These are phyloP conservation scores for Tipula confusa DNA, from an alignment of 2,888 invertebrate genomes.

Conservation along the genomic window DNA sequence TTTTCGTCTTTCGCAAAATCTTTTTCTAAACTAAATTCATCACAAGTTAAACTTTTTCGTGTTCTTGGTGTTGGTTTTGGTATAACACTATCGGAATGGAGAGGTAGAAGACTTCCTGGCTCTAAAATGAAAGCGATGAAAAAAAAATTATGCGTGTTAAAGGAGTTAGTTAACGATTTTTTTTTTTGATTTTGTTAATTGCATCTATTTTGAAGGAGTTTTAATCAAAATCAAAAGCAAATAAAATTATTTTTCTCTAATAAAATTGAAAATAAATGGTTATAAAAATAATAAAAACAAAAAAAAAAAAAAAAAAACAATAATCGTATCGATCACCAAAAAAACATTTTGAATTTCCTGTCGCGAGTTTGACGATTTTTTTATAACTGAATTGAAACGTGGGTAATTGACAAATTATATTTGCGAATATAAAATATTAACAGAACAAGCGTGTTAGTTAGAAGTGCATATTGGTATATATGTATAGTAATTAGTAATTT, in stretches of 20 bases:
- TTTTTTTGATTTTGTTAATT: background rate
- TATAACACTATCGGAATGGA: slow-evolving; percentile 41
- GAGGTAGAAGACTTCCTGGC: slow-evolving; percentile 44
- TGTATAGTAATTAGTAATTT: background rate
- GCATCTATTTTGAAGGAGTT: background rate
- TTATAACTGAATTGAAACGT: background rate
- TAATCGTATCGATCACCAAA: background rate
- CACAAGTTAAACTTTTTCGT: slow-evolving; percentile 43
- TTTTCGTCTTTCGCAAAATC: background rate
- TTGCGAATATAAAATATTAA: background rate
- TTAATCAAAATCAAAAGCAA: background rate
- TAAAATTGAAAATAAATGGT: background rate
- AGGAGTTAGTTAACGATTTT: slow-evolving; percentile 31
- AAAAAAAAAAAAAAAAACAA: background rate
- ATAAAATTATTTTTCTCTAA: background rate
- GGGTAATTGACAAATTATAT: background rate
- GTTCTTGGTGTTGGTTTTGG: slow-evolving; percentile 54
- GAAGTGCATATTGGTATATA: background rate
- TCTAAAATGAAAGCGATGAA: slow-evolving; percentile 49
- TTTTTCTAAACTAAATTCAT: slow-evolving; percentile 33
- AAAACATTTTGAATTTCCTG: background rate
- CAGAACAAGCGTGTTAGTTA: background rate
- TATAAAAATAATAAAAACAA: background rate
- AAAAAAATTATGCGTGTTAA: slow-evolving; percentile 40
- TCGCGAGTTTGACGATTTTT: background rate